phyloP scores from a whole-genome alignment of 2,888 invertebrate species.

The Nemotelus pantherinus region DNA sequence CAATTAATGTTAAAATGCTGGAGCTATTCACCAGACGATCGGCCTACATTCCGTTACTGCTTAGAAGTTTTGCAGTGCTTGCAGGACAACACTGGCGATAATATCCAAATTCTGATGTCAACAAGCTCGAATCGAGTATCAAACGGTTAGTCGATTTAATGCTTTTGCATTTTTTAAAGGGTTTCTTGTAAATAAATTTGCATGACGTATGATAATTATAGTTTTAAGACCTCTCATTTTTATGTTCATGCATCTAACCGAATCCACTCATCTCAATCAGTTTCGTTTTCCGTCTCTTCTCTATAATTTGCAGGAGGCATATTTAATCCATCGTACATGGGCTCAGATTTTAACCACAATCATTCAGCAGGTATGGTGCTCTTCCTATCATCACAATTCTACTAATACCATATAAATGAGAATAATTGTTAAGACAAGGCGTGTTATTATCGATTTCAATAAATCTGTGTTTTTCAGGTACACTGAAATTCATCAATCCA shows the following conservation, averaged over 20 bases:
- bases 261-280: slow-evolving; percentile 47
- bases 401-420: too few relatives aligned
- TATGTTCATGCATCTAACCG: slow-evolving; percentile 41
- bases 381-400: too few relatives aligned
- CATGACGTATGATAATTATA: slow-evolving; percentile 27
- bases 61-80: slow-evolving; percentile 70
- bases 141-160: slow-evolving; percentile 48
- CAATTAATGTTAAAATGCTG: slow-evolving; percentile 88
- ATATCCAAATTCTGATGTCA: slow-evolving; percentile 49
- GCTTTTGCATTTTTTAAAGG: slow-evolving; percentile 7
- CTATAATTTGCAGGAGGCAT: slow-evolving; percentile 69
- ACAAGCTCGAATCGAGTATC: slow-evolving; percentile 46
- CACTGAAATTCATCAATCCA: slow-evolving; percentile 49
- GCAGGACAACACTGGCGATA: slow-evolving; percentile 52
- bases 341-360: slow-evolving; percentile 73
- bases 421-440: too few relatives aligned
- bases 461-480: slow-evolving; percentile 40
- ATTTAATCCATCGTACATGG: slow-evolving; percentile 82
- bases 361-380: slow-evolving; percentile 45
- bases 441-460: too few relatives aligned
- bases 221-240: slow-evolving; percentile 24
- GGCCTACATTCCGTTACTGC: slow-evolving; percentile 89
- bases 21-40: slow-evolving; percentile 81
- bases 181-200: neutral
- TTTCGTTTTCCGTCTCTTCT: slow-evolving; percentile 58